Base-by-base conservation (phyloP, 2,797 vertebrate genomes). In the Echeneis naucrates region DNA sequence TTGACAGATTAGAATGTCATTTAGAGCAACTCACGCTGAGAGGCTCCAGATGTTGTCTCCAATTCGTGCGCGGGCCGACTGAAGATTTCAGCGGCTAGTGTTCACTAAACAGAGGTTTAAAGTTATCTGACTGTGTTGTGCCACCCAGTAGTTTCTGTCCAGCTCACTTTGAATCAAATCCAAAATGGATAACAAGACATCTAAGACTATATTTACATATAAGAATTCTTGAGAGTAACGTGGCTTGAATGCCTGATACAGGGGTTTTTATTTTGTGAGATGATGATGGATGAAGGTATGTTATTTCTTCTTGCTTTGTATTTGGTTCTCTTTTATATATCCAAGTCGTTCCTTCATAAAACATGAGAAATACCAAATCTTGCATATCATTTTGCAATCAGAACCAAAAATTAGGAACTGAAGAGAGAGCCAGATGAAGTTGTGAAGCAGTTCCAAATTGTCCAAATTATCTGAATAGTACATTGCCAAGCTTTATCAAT, bases 1-100 rank as follows among this genome's bases (percentile, higher is more conserved):
- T 80, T 81, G 59, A 86, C 75, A 45, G 58, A 85, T 82, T 65
- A 56, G 47, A 82, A 69, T 62, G 72, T 75, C 78, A 78, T 82
- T 82, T 81, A 71, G 78, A 77, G 32, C 37, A 42, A 53, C 19
- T 14, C 68, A 24, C 56, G 77, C 67, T 80, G 74, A 80, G 59
- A 72, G 62, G 55, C 66, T 81, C 56, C 73, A 81, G 75, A 80
- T 78, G 72, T 40, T 71, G 66, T 72, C 68, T 64, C 42, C 72
- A 78, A 80, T 68, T 68, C 37, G 69, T 63, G 59, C 59, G 56
- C 68, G 19, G 9, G 42, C 51, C 53, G 27, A 67, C 10, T 62
- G 38, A 60, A 73, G 24, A 50, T 23, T 8, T 55, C 60, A 47
- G 44, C n/a, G 16, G 47, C 71, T 26, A 11, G 5, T 21, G 33